These are phyloP conservation scores for Protula sp. DNA, from an alignment of 2,888 invertebrate genomes.

Conservation along the genomic window DNA sequence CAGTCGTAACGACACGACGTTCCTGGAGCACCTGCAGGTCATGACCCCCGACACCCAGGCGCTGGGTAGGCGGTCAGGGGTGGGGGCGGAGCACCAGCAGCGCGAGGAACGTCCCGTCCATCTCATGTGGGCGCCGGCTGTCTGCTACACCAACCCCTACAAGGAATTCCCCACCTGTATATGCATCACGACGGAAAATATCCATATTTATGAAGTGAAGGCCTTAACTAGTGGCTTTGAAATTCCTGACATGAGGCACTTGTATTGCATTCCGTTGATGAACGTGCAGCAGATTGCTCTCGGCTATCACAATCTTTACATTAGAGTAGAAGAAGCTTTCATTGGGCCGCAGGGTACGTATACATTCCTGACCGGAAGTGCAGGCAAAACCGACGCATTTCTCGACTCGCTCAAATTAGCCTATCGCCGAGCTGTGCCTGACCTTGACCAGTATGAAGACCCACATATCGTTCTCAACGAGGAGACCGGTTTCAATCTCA, in stretches of 20 bases:
- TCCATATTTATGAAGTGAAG: slow-evolving; percentile 22
- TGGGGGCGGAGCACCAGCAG: not conserved
- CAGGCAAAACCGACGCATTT: slow-evolving; percentile 35
- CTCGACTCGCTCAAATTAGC: slow-evolving; percentile 30
- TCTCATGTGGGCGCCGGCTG: slow-evolving; percentile 42
- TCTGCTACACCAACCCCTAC: slow-evolving; percentile 27
- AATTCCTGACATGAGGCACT: slow-evolving; percentile 39
- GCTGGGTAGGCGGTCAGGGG: not conserved
- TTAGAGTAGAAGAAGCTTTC: slow-evolving; percentile 46
- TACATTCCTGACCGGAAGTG: slow-evolving; percentile 35
- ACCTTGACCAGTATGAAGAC: slow-evolving; percentile 23
- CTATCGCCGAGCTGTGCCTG: slow-evolving; percentile 15
- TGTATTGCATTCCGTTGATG: slow-evolving; percentile 39
- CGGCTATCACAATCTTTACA: slow-evolving; percentile 37
- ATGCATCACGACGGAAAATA: slow-evolving; percentile 21
- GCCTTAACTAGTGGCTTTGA: slow-evolving; percentile 25
- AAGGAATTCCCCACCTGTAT: slow-evolving; percentile 34
- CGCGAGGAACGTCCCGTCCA: slow-evolving; percentile 27
- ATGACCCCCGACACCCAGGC: slow-evolving; percentile 13
- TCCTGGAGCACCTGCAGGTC: slow-evolving; percentile 15
- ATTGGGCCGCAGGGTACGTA: slow-evolving; percentile 43
- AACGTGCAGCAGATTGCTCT: slow-evolving; percentile 45
- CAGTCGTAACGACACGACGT: slow-evolving; percentile 12
- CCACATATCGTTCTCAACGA: slow-evolving; percentile 19
- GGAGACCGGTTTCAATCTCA: slow-evolving; percentile 11